phyloP scores from a whole-genome alignment of 2,797 vertebrate species.

The Octomys mimax region DNA sequence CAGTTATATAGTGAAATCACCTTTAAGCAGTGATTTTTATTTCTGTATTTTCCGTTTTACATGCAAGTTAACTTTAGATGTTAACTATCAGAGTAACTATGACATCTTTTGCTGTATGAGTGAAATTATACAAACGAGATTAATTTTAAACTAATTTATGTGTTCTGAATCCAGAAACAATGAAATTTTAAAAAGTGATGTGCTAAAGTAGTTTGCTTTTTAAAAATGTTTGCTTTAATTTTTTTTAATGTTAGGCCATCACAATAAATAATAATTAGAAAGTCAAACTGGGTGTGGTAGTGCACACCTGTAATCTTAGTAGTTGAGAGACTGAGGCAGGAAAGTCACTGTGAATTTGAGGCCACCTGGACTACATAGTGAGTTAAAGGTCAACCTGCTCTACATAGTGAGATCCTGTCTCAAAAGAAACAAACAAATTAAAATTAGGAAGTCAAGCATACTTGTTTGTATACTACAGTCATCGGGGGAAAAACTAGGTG shows the following conservation, averaged over 20 bases:
- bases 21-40: constrained; percentile 20
- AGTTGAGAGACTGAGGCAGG: neutral
- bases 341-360: neutral
- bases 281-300: neutral
- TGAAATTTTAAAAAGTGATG: constrained; percentile 36
- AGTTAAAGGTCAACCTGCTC: neutral
- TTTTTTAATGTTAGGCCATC: constrained; percentile 24
- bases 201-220: constrained; percentile 7
- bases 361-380: too few relatives aligned
- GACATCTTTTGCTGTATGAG: neutral
- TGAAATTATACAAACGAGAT: constrained; percentile 35
- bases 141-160: constrained; percentile 54
- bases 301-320: too few relatives aligned
- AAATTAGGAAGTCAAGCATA: neutral
- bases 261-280: constrained; percentile 40
- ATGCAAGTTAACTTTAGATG: neutral
- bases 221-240: neutral
- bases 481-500: neutral
- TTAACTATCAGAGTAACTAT: neutral
- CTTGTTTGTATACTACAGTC: neutral
- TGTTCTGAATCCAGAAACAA: neutral
- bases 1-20: constrained; percentile 51
- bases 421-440: neutral
- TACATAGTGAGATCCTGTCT: neutral
- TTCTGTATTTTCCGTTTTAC: neutral